A percentile compares a stretch with the other conserved stretches of the same genome.
Conservation (phyloP, 2,888 invertebrate genomes). For the Xanthostigma xanthostigma region DNA sequence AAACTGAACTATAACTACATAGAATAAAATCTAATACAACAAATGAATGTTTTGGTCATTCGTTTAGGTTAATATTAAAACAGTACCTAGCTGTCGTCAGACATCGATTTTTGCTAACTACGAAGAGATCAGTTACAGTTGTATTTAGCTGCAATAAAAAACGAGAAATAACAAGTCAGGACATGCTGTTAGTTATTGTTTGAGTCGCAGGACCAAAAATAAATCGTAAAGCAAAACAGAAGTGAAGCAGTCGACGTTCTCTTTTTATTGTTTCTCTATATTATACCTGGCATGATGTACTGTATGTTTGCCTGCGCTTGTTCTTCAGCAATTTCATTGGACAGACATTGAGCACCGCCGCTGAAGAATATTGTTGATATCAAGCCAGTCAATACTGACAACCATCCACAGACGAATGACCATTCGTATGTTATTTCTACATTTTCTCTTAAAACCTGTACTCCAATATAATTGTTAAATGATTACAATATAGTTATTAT, state of each 20-base stretch:
- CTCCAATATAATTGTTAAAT: slow-evolving; percentile 1
- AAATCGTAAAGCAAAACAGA: slow-evolving; percentile 9
- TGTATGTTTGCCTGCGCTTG: slow-evolving; percentile 64
- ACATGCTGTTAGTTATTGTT: too few species aligned
- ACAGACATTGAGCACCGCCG: slow-evolving; percentile 63
- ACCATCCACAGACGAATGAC: slow-evolving; percentile 77
- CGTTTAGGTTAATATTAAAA: too few species aligned
- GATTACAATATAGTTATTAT: background rate
- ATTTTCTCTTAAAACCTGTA: slow-evolving; percentile 56
- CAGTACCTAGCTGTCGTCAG: too few species aligned
- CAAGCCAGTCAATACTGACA: slow-evolving; percentile 61
- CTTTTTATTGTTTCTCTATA: slow-evolving; percentile 11
- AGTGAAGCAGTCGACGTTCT: too few species aligned
- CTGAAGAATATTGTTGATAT: slow-evolving; percentile 63
- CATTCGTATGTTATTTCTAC: slow-evolving; percentile 64
- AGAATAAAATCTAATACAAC: too few species aligned
- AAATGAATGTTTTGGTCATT: too few species aligned
- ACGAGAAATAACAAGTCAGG: too few species aligned
- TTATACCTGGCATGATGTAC: slow-evolving; percentile 78
- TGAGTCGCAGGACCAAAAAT: slow-evolving; percentile 5
- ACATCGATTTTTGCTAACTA: too few species aligned
- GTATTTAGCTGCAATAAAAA: too few species aligned
- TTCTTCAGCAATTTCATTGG: slow-evolving; percentile 59
- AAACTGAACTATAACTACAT: too few species aligned
- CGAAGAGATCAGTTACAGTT: too few species aligned